Evolutionary conservation across 2,888 invertebrate genomes (phyloP).

Genomic region (Drosophila putrida): DNA sequence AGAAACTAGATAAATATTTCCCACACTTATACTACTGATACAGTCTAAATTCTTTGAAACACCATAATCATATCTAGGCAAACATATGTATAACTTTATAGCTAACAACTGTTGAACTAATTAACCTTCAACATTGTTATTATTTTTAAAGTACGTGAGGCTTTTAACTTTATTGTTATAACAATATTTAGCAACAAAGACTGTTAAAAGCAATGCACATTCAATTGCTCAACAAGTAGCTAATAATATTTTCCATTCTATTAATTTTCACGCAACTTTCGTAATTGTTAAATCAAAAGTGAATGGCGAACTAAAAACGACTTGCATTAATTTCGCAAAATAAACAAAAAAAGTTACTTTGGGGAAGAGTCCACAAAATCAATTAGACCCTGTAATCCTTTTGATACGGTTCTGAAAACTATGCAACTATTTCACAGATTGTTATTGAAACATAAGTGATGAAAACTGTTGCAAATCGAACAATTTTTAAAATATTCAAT

Average conservation of each 20-base stretch:
- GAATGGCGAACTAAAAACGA: constrained; percentile 49
- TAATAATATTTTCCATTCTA: constrained; percentile 69
- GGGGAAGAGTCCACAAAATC: constrained; percentile 25
- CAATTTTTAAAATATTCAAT: background rate
- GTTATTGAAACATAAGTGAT: constrained; percentile 3
- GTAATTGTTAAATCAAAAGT: constrained; percentile 65
- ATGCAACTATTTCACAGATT: background rate
- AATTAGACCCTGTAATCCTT: background rate
- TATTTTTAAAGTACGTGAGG: constrained; percentile 9
- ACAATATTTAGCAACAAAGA: constrained; percentile 12
- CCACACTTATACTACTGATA: constrained; percentile 33
- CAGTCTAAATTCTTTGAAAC: constrained; percentile 1
- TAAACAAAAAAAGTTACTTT: constrained; percentile 32
- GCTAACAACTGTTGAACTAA: constrained; percentile 21
- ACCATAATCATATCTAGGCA: constrained; percentile 7
- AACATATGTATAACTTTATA: constrained; percentile 13
- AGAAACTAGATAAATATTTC: constrained; percentile 41
- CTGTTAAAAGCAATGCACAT: constrained; percentile 34
- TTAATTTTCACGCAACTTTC: constrained; percentile 70
- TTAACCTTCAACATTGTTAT: constrained; percentile 42
- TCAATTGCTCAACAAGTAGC: constrained; percentile 38
- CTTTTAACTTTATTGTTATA: constrained; percentile 22
- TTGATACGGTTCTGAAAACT: constrained; percentile 26
- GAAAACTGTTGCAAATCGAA: background rate
- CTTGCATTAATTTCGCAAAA: constrained; percentile 43